Conservation (phyloP, 2,888 invertebrate genomes). For the Endotricha flammealis region DNA sequence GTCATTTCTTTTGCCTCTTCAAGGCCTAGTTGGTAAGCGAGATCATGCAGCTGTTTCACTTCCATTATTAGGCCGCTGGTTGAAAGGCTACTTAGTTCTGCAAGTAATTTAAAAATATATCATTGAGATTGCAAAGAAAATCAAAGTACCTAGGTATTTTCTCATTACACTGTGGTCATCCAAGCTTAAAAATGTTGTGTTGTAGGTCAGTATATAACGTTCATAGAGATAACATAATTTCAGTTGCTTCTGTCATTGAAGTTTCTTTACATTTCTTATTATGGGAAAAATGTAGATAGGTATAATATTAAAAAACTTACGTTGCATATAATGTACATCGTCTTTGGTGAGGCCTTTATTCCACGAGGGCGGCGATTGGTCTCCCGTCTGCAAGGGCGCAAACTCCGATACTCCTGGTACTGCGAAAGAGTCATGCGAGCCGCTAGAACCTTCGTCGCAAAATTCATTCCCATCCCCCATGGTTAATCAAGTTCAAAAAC, state of each 20-base stretch:
- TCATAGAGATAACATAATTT: too few species aligned
- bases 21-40: slow-evolving; percentile 94
- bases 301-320: slow-evolving; percentile 76
- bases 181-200: too few species aligned
- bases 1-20: slow-evolving; percentile 99
- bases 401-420: slow-evolving; percentile 95
- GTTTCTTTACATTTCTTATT: too few species aligned
- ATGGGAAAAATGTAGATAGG: too few species aligned
- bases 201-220: too few species aligned
- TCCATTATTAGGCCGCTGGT: slow-evolving; percentile 92
- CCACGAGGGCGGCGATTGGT: slow-evolving; percentile 81
- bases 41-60: slow-evolving; percentile 95
- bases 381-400: slow-evolving; percentile 80
- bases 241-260: too few species aligned
- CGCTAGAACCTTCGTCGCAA: slow-evolving; percentile 47
- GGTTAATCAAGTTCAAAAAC: slow-evolving; percentile 51
- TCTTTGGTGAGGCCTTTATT: slow-evolving; percentile 83
- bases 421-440: slow-evolving; percentile 66
- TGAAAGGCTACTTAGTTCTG: slow-evolving; percentile 86
- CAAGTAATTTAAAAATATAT: too few species aligned
- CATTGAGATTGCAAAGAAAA: background rate
- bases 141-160: too few species aligned
- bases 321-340: slow-evolving; percentile 85
- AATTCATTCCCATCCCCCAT: slow-evolving; percentile 52
- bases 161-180: too few species aligned